A percentile compares a stretch with the other conserved stretches of the same genome.
Conservation (phyloP, 2,113 vertebrate species). For the Symphodus melops region DNA sequence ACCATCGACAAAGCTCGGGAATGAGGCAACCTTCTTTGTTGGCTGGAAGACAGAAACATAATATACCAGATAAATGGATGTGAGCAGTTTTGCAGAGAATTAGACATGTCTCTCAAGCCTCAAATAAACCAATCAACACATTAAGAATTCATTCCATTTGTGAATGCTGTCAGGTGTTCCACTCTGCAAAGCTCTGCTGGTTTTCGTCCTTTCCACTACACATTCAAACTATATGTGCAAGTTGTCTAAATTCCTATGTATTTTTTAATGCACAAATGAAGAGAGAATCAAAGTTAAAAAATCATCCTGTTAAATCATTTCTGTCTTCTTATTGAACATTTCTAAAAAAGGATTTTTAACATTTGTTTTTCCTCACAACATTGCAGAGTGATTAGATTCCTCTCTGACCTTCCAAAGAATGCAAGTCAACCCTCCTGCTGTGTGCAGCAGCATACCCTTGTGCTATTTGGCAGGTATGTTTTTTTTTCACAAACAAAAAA, state of each 20-base stretch:
- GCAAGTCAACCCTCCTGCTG: background rate
- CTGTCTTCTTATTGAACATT: background rate
- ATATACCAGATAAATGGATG: constrained; percentile 4
- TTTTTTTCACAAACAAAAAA: constrained; percentile 5
- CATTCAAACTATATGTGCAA: background rate
- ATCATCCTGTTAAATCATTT: background rate
- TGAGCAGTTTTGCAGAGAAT: constrained; percentile 3
- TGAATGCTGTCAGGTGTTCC: background rate
- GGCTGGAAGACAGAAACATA: constrained; percentile 81
- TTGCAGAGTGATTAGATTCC: background rate
- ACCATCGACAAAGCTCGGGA: constrained; percentile 99
- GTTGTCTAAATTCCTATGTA: background rate
- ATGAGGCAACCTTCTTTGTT: constrained; percentile 94
- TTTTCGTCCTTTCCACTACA: background rate
- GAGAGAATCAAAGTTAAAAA: background rate
- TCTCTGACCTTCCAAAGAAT: background rate
- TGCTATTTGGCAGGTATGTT: background rate
- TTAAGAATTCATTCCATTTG: background rate
- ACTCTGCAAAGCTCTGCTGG: background rate
- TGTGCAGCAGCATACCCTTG: background rate
- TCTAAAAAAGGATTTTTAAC: background rate
- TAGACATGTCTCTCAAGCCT: background rate
- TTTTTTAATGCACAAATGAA: background rate
- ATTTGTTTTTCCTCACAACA: background rate
- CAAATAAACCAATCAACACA: background rate